A percentile compares a stretch with the other conserved stretches of the same genome.
phyloP scores from a whole-genome alignment of 2,113 vertebrate species.

The Tretioscincus oriximinensis region DNA sequence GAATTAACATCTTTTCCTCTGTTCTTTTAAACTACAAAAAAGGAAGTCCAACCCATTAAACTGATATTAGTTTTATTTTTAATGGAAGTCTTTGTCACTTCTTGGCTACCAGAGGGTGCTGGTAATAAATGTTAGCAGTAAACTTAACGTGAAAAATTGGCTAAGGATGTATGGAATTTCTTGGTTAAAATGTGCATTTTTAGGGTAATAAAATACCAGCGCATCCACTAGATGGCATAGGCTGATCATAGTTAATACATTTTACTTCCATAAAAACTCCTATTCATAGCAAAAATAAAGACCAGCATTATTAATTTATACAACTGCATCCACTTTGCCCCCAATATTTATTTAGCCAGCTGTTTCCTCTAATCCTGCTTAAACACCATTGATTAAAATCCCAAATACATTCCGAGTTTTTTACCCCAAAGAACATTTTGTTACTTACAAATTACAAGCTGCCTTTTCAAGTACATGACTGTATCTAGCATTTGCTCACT shows the following conservation, averaged over 20 bases:
- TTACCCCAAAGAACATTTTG: slow-evolving; percentile 71
- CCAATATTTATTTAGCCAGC: slow-evolving; percentile 86
- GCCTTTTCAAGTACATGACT: slow-evolving; percentile 66
- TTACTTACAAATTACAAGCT: slow-evolving; percentile 71
- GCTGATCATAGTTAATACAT: slow-evolving; percentile 49
- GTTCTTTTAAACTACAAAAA: not conserved
- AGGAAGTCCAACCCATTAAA: not conserved
- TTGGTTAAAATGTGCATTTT: slow-evolving; percentile 14
- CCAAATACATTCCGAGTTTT: slow-evolving; percentile 55
- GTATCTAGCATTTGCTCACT: slow-evolving; percentile 59
- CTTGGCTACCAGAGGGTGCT: not conserved
- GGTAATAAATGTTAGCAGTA: not conserved
- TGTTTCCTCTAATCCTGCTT: slow-evolving; percentile 80
- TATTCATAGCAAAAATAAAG: slow-evolving; percentile 82
- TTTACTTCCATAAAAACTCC: slow-evolving; percentile 64
- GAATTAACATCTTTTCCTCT: too few relatives aligned
- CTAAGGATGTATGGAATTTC: slow-evolving; percentile 17
- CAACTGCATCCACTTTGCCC: slow-evolving; percentile 66
- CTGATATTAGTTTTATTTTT: slow-evolving; percentile 34
- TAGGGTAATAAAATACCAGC: slow-evolving; percentile 2
- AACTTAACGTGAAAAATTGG: not conserved
- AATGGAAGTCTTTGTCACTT: not conserved
- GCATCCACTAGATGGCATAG: slow-evolving; percentile 76
- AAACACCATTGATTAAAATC: slow-evolving; percentile 76
- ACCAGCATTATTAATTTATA: slow-evolving; percentile 84